Conservation (phyloP, 2,113 vertebrate species). For the Pelobates fuscus region DNA sequence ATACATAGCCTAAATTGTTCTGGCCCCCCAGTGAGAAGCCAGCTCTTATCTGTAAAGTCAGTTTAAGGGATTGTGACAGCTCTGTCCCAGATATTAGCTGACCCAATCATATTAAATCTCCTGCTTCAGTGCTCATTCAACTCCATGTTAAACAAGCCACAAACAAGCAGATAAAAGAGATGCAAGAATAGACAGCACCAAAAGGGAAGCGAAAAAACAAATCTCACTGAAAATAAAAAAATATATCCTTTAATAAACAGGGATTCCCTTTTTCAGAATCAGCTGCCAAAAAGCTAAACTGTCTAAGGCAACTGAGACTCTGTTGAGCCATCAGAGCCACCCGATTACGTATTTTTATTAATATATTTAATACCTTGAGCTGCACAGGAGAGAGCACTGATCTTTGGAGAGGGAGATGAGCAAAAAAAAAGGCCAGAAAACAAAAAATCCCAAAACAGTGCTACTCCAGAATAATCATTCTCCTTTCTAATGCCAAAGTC, state of each 20-base stretch:
- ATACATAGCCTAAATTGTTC: slow-evolving; percentile 33
- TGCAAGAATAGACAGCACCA: slow-evolving; percentile 29
- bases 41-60: slow-evolving; percentile 49
- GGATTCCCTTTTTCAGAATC: slow-evolving; percentile 54
- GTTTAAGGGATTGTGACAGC: slow-evolving; percentile 50
- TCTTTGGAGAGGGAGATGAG: background rate
- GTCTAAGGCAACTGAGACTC: slow-evolving; percentile 9
- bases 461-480: slow-evolving; percentile 58
- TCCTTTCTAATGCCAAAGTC: slow-evolving; percentile 61
- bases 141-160: slow-evolving; percentile 60
- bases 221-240: no score
- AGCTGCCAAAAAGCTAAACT: slow-evolving; percentile 34
- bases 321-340: slow-evolving; percentile 17
- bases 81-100: slow-evolving; percentile 66
- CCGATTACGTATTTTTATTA: slow-evolving; percentile 27
- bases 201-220: slow-evolving; percentile 45
- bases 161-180: slow-evolving; percentile 56
- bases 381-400: slow-evolving; percentile 32
- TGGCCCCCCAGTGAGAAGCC: slow-evolving; percentile 42
- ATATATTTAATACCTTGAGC: slow-evolving; percentile 6
- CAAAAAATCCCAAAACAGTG: slow-evolving; percentile 28
- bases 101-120: slow-evolving; percentile 64
- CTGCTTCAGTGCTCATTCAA: slow-evolving; percentile 60
- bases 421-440: slow-evolving; percentile 3
- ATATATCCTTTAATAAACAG: slow-evolving; percentile 47